Evolutionary conservation across 2,888 invertebrate genomes (phyloP).

Genomic region (Busseola fusca): DNA sequence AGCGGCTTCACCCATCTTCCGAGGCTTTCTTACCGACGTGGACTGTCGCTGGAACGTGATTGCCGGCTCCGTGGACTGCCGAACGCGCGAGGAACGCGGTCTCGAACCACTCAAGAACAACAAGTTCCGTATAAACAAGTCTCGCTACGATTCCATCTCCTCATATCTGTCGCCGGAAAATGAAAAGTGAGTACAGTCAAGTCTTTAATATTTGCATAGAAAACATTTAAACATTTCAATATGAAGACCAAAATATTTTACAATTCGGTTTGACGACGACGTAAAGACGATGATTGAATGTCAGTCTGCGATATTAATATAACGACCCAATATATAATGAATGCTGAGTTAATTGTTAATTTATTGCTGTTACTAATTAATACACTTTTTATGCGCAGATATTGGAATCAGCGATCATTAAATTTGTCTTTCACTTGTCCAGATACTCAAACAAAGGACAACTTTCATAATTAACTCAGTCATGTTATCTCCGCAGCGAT

Average conservation of each 20-base stretch:
- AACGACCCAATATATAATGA: neutral
- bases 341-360: neutral
- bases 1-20: conserved; percentile 98
- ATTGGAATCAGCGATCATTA: neutral
- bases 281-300: neutral
- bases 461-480: neutral
- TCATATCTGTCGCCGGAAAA: conserved; percentile 97
- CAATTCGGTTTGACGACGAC: neutral
- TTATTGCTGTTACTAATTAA: neutral
- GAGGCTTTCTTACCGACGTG: conserved; percentile 97
- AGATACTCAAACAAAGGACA: neutral
- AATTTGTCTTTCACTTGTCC: neutral
- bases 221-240: neutral
- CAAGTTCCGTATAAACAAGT: conserved; percentile 96
- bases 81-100: conserved; percentile 97
- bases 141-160: conserved; percentile 99
- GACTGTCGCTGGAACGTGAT: conserved; percentile 99
- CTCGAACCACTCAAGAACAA: conserved; percentile 91
- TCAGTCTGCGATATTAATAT: neutral
- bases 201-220: neutral
- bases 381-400: neutral
- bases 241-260: neutral
- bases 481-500: conserved; percentile 9
- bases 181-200: conserved; percentile 87
- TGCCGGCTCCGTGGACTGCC: conserved; percentile 98